Evolutionary conservation across 2,113 vertebrate genomes (phyloP).

Genomic region (Chamaetylas fuelleborni): DNA sequence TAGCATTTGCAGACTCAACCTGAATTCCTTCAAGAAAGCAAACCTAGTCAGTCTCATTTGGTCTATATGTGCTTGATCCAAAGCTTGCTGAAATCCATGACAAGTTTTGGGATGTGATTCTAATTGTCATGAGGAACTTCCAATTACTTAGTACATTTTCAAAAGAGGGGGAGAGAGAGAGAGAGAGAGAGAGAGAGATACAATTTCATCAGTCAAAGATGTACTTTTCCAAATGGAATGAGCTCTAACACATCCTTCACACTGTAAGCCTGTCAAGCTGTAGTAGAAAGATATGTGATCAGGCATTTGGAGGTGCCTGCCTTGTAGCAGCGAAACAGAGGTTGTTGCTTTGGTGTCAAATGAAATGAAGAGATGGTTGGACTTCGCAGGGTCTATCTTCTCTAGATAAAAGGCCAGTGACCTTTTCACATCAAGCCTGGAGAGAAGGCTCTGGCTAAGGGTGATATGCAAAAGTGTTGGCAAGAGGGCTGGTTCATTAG

Average conservation of each 20-base stretch:
- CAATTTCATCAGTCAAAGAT: neutral
- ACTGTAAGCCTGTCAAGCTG: slow-evolving; percentile 6
- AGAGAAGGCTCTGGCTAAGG: neutral
- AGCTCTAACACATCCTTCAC: slow-evolving; percentile 36
- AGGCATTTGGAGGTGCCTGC: slow-evolving; percentile 8
- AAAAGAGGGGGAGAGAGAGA: neutral
- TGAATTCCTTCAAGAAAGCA: neutral
- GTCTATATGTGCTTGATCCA: neutral
- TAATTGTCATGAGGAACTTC: neutral
- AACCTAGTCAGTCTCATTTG: neutral
- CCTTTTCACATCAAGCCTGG: slow-evolving; percentile 26
- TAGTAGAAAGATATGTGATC: neutral
- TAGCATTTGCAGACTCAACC: neutral
- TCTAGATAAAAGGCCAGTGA: slow-evolving; percentile 35
- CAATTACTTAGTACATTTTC: neutral
- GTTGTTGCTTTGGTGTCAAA: slow-evolving; percentile 17
- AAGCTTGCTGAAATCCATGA: neutral
- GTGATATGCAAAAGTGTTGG: slow-evolving; percentile 20
- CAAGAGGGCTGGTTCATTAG: neutral
- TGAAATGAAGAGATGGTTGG: neutral
- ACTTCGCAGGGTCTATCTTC: neutral
- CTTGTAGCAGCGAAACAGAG: neutral
- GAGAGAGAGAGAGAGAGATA: neutral
- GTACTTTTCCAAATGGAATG: slow-evolving; percentile 8
- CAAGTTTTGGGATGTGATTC: neutral